Evolutionary conservation across 1,140 invertebrate genomes (phyloP).

Genomic region (Drosophila santomea): DNA sequence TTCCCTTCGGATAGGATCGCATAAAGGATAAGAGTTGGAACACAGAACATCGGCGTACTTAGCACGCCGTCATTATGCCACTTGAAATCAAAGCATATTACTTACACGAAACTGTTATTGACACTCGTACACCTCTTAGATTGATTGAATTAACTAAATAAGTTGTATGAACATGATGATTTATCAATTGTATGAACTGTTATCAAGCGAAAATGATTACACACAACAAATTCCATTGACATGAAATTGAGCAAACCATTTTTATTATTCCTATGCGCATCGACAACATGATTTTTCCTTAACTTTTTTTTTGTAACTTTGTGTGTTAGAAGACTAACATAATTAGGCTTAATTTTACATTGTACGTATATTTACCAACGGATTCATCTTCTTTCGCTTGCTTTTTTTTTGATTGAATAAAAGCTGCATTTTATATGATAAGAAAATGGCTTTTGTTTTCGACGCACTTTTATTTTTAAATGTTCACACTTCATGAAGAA

Average conservation of each 20-base stretch:
- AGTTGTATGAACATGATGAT: constrained; percentile 12
- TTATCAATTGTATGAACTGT: constrained; percentile 17
- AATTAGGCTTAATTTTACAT: constrained; percentile 36
- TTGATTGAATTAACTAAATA: neutral
- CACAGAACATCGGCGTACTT: constrained; percentile 33
- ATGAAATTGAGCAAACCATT: constrained; percentile 7
- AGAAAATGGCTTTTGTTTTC: constrained; percentile 28
- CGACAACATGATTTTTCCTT: constrained; percentile 21
- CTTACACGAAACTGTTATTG: constrained; percentile 70
- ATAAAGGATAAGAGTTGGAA: neutral
- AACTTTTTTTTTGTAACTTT: constrained; percentile 22
- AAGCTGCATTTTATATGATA: constrained; percentile 43
- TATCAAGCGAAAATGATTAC: constrained; percentile 17
- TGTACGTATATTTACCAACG: constrained; percentile 25
- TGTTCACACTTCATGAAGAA: constrained; percentile 40
- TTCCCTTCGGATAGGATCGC: neutral
- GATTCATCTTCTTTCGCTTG: constrained; percentile 14
- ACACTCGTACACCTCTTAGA: constrained; percentile 27
- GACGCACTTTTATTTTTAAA: neutral
- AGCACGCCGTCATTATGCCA: constrained; percentile 41
- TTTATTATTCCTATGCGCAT: constrained; percentile 30
- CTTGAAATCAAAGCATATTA: constrained; percentile 44
- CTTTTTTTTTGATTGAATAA: constrained; percentile 44
- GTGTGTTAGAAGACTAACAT: constrained; percentile 28
- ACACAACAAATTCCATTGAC: constrained; percentile 27